These are phyloP conservation scores for Neosilurus hyrtlii DNA, from an alignment of 2,797 vertebrate species.

Conservation along the genomic window DNA sequence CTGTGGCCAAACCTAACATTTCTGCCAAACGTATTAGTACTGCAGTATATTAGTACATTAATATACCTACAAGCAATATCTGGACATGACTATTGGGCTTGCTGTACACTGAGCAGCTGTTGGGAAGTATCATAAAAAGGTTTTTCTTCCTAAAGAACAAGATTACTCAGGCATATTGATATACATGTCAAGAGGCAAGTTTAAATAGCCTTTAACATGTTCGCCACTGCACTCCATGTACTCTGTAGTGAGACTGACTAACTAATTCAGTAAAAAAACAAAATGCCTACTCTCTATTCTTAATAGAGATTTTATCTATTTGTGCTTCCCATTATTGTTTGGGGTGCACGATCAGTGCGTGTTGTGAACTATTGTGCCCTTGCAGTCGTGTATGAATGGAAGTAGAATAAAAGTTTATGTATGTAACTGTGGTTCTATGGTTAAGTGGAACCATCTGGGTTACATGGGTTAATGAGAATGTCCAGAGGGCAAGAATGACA, in stretches of 20 bases:
- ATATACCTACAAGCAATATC: neutral
- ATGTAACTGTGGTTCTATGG: neutral
- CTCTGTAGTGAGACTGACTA: neutral
- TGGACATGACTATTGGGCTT: neutral
- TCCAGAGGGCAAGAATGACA: neutral
- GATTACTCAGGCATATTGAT: neutral
- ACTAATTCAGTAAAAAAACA: neutral
- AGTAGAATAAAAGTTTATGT: conserved; percentile 4
- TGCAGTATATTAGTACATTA: neutral
- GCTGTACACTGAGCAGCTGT: neutral
- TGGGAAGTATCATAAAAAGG: neutral
- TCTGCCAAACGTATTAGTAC: neutral
- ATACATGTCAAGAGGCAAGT: neutral
- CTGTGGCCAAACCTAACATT: neutral
- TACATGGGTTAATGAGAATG: neutral
- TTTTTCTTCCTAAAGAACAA: neutral
- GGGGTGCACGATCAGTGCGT: neutral
- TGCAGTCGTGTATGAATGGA: neutral
- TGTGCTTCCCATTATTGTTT: neutral
- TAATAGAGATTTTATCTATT: neutral
- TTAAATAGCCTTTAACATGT: neutral
- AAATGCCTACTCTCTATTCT: neutral
- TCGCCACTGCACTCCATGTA: neutral
- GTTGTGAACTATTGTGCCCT: too few species aligned
- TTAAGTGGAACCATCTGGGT: neutral